phyloP scores from a whole-genome alignment of 2,888 invertebrate species.

The Adelphocoris suturalis region DNA sequence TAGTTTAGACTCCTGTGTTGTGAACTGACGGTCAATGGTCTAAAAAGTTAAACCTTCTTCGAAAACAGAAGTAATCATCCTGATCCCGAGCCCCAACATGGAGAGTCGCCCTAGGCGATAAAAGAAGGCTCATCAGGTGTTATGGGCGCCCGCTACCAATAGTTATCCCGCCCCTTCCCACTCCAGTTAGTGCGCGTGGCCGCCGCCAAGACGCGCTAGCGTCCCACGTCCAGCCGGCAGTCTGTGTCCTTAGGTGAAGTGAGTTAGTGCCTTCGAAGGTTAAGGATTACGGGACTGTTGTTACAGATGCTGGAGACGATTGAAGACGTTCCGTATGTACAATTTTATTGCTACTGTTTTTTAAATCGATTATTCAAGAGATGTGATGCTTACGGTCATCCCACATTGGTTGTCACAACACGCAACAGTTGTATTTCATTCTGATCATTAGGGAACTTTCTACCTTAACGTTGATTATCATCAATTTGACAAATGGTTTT shows the following conservation, averaged over 20 bases:
- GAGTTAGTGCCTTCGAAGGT: slow-evolving; percentile 60
- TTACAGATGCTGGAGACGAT: slow-evolving; percentile 63
- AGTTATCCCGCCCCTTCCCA: slow-evolving; percentile 44
- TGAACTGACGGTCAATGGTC: slow-evolving; percentile 36
- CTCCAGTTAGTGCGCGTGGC: slow-evolving; percentile 40
- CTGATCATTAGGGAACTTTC: slow-evolving; percentile 9
- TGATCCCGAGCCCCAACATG: slow-evolving; percentile 22
- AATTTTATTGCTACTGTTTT: neutral
- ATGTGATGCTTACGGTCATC: neutral
- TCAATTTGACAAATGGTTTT: slow-evolving; percentile 35
- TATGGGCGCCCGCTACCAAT: slow-evolving; percentile 43
- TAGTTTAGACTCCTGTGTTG: neutral
- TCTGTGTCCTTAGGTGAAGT: slow-evolving; percentile 62
- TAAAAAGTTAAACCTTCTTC: slow-evolving; percentile 28
- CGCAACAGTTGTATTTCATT: neutral
- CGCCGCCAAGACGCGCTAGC: slow-evolving; percentile 50
- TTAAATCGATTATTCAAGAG: neutral
- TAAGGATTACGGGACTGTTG: slow-evolving; percentile 57
- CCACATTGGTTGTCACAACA: neutral
- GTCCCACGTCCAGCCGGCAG: slow-evolving; percentile 54
- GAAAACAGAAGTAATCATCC: slow-evolving; percentile 32
- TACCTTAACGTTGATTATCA: neutral
- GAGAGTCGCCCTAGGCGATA: slow-evolving; percentile 11
- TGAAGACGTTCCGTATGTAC: slow-evolving; percentile 63
- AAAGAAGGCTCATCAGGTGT: slow-evolving; percentile 48